Percentiles rank a stretch among this genome's conserved stretches.
Evolutionary conservation across 2,888 invertebrate species (phyloP).

Genomic region (Mamestra brassicae): DNA sequence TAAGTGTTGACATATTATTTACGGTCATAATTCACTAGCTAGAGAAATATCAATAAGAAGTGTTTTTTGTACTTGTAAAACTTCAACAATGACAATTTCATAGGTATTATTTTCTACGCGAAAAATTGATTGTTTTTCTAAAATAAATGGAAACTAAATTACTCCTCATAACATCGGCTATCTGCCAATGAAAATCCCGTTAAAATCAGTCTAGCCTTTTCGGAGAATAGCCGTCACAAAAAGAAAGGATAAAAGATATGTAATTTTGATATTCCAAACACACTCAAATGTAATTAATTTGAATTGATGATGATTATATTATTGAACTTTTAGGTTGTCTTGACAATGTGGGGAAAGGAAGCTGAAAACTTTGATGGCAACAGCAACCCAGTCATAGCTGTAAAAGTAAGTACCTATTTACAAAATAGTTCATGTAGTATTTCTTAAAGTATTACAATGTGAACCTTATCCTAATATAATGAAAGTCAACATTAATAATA

Average conservation of each 20-base stretch:
- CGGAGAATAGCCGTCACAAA: no score
- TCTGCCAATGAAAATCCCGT: no score
- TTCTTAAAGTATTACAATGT: not conserved
- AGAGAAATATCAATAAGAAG: not conserved
- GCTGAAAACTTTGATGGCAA: slow-evolving; percentile 96
- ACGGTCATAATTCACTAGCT: not conserved
- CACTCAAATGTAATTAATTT: no score
- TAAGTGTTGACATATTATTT: slow-evolving; percentile 67
- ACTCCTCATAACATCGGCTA: no score
- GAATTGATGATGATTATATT: not conserved
- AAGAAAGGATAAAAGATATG: no score
- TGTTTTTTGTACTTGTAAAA: not conserved
- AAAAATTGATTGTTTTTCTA: no score
- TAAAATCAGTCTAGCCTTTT: no score
- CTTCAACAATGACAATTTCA: no score
- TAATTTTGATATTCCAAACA: no score
- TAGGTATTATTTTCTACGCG: no score
- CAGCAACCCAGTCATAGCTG: slow-evolving; percentile 95
- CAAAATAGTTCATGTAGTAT: not conserved
- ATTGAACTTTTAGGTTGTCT: slow-evolving; percentile 89
- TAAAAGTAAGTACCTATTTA: slow-evolving; percentile 91
- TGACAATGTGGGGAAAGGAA: slow-evolving; percentile 98
- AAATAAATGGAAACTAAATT: no score
- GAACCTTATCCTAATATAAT: not conserved
- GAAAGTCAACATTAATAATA: not conserved